Evolutionary conservation across 2,797 vertebrate species (phyloP), one percentile per base, ranked within the genome.

Genomic region (Thunnus albacares): DNA sequence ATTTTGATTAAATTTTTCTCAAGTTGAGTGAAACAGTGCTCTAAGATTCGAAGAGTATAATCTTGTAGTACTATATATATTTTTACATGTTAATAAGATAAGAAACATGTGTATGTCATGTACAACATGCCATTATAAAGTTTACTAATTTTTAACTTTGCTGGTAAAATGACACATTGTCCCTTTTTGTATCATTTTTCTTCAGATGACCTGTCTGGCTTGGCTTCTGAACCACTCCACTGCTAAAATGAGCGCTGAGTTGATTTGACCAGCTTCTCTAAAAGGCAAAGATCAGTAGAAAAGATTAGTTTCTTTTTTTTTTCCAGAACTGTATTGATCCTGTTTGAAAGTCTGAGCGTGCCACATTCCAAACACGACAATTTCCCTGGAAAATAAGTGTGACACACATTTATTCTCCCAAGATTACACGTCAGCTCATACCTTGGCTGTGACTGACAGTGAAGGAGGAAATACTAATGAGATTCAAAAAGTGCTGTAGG

Each of bases 391-490:
- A 63, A 55, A 64, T 61, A 59, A 65, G 60, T 30, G 24, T 57
- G 17, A 62, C 58, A 57, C 22, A n/a, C 57, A 49, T 55, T 71
- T 3, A n/a, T 83, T 76, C 69, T 28, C 22, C 24, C 57, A 41
- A 51, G n/a, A 59, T 10, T 47, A 52, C 30, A 35, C 22, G 49
- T 57, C 63, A 55, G 45, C 53, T 71, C 45, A 12, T n/a, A 47
- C n/a, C 63, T 77, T 11, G 4, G 22, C 45, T 52, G 20, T 75
- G 77, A 77, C 38, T 64, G 71, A 76, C 72, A 45, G 62, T 5
- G 0, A n/a, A 11, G 56, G 68, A 41, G 70, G 56, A 43, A n/a
- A 35, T 28, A 56, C 55, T 66, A 62, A 83, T 68, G 57, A 77
- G 63, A 84, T 68, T 47, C 62, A 60, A 14, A 52, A 5, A 57